phyloP scores from a whole-genome alignment of 35 echinoderm and acorn worm species.

The Diadema setosum region DNA sequence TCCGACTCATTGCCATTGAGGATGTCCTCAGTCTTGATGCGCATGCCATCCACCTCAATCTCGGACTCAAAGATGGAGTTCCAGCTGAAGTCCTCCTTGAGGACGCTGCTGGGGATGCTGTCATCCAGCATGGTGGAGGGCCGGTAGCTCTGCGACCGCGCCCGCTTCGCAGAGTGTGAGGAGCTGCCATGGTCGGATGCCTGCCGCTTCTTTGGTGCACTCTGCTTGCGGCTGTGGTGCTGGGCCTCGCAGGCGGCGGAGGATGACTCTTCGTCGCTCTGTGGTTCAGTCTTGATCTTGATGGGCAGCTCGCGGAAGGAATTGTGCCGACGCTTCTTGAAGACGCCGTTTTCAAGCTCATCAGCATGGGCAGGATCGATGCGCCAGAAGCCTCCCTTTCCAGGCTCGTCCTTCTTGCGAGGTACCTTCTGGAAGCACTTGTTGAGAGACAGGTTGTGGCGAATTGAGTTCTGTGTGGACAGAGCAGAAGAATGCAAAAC shows the following conservation, averaged over 20 bases:
- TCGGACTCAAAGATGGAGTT: slow-evolving; percentile 80
- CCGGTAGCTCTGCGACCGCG: background rate
- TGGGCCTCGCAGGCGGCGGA: background rate
- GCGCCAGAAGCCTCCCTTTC: slow-evolving; percentile 98
- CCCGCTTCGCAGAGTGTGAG: slow-evolving; percentile 18
- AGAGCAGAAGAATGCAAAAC: background rate
- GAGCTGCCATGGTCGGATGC: slow-evolving; percentile 17
- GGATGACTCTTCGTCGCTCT: slow-evolving; percentile 43
- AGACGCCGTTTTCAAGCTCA: slow-evolving; percentile 87
- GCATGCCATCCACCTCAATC: slow-evolving; percentile 85
- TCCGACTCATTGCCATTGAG: slow-evolving; percentile 31
- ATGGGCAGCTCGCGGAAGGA: slow-evolving; percentile 34
- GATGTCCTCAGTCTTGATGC: slow-evolving; percentile 88
- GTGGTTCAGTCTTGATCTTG: slow-evolving; percentile 81
- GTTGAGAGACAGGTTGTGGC: slow-evolving; percentile 97
- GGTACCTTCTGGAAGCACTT: slow-evolving; percentile 99
- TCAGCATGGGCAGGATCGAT: slow-evolving; percentile 97
- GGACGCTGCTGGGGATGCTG: slow-evolving; percentile 70
- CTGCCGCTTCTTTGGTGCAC: slow-evolving; percentile 50
- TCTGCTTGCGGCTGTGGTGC: slow-evolving; percentile 52
- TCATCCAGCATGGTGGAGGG: slow-evolving; percentile 42
- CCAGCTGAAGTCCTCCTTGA: slow-evolving; percentile 77
- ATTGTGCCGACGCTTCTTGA: slow-evolving; percentile 82
- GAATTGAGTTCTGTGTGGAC: slow-evolving; percentile 83
- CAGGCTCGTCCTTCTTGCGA: slow-evolving; percentile 93